Evolutionary conservation across 2,888 invertebrate genomes (phyloP).

Genomic region (Pollenia griseotomentosa): DNA sequence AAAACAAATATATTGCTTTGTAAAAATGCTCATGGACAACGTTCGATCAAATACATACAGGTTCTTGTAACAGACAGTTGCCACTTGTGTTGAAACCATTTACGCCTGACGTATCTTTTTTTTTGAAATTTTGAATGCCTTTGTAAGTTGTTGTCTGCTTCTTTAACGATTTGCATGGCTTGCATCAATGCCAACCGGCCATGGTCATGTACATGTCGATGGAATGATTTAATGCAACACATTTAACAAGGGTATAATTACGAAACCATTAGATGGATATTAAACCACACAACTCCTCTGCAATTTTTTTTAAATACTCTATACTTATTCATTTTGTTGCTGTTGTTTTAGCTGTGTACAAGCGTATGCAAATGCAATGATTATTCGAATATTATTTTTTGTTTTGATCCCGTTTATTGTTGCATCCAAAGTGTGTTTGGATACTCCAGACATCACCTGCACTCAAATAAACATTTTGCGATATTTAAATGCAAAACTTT

Average conservation of each 20-base stretch:
- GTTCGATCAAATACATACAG: conserved; percentile 14
- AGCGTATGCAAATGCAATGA: conserved; percentile 64
- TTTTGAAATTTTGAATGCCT: neutral
- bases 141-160: conserved; percentile 26
- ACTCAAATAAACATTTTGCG: neutral
- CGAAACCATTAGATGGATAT: conserved; percentile 79
- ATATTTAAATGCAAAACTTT: no score
- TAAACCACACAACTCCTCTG: conserved; percentile 68
- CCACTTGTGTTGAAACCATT: conserved; percentile 47
- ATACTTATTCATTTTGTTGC: conserved; percentile 9
- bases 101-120: conserved; percentile 31
- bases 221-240: conserved; percentile 77
- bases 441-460: conserved; percentile 28
- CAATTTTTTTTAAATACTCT: conserved; percentile 11
- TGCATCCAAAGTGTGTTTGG: neutral
- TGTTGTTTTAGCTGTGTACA: neutral
- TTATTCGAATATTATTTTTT: conserved; percentile 56
- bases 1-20: neutral
- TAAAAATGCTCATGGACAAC: neutral
- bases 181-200: conserved; percentile 56
- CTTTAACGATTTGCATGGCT: conserved; percentile 34
- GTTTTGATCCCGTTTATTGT: conserved; percentile 16
- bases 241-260: conserved; percentile 80
- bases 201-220: conserved; percentile 68
- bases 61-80: conserved; percentile 40